Evolutionary conservation across 30 jellyfish, hydroid and myxozoan genomes (phyloP).

Genomic region (Aurelia coerulea): DNA sequence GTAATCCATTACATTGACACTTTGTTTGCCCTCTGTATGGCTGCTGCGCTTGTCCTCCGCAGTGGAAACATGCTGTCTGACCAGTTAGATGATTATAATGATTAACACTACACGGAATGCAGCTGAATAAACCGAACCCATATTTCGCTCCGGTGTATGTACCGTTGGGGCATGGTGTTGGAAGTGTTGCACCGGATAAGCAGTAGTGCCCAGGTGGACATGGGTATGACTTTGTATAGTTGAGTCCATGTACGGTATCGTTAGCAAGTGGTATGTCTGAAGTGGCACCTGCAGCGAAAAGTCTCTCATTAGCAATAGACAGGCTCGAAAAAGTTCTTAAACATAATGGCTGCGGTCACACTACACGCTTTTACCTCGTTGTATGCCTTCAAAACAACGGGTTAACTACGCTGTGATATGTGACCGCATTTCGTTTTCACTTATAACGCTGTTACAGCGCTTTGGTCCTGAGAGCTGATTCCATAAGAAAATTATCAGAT

Average conservation of each 20-base stretch:
- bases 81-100: constrained; percentile 87
- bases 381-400: too few relatives aligned
- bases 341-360: too few relatives aligned
- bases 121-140: constrained; percentile 59
- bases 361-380: too few relatives aligned
- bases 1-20: constrained; percentile 85
- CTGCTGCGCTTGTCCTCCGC: constrained; percentile 94
- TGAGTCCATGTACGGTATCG: constrained; percentile 78
- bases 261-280: constrained; percentile 85
- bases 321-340: neutral
- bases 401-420: too few relatives aligned
- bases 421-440: too few relatives aligned
- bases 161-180: constrained; percentile 90
- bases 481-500: too few relatives aligned
- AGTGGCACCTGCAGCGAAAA: constrained; percentile 73
- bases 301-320: neutral
- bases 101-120: constrained; percentile 78
- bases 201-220: constrained; percentile 96
- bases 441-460: too few relatives aligned
- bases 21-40: constrained; percentile 79
- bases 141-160: constrained; percentile 67
- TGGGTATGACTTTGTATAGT: constrained; percentile 85
- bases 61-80: constrained; percentile 85
- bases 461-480: too few relatives aligned
- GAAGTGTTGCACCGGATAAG: constrained; percentile 75